phyloP scores from a whole-genome alignment of 2,888 invertebrate species.

The Arctia plantaginis region DNA sequence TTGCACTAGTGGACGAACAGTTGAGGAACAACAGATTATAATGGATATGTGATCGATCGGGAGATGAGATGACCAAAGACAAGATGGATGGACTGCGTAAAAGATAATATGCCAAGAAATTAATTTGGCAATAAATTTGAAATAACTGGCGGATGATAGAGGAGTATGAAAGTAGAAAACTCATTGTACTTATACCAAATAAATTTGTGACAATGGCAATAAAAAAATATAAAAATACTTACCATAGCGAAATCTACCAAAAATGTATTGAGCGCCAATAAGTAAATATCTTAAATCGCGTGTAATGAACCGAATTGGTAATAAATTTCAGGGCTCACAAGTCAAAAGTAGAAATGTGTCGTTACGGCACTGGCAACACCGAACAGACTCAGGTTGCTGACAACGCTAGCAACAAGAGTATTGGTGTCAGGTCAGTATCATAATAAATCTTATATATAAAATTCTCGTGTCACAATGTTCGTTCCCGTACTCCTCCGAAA shows the following conservation, averaged over 20 bases:
- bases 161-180: no score
- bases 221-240: background rate
- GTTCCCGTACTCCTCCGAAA: no score
- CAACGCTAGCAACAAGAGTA: conserved; percentile 74
- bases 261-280: background rate
- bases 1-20: background rate
- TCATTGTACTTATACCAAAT: no score
- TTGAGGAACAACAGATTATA: background rate
- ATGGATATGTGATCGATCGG: background rate
- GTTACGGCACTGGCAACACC: conserved; percentile 77
- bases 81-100: background rate
- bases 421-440: conserved; percentile 69
- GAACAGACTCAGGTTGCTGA: conserved; percentile 77
- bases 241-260: background rate
- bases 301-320: background rate
- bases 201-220: no score
- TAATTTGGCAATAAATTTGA: no score
- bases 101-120: background rate
- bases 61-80: background rate
- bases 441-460: background rate
- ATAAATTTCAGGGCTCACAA: conserved; percentile 72
- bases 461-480: no score
- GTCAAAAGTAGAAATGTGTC: conserved; percentile 75
- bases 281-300: background rate
- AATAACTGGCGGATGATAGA: no score